Conservation (phyloP, 2,888 invertebrate species). For the Nomada fucata region DNA sequence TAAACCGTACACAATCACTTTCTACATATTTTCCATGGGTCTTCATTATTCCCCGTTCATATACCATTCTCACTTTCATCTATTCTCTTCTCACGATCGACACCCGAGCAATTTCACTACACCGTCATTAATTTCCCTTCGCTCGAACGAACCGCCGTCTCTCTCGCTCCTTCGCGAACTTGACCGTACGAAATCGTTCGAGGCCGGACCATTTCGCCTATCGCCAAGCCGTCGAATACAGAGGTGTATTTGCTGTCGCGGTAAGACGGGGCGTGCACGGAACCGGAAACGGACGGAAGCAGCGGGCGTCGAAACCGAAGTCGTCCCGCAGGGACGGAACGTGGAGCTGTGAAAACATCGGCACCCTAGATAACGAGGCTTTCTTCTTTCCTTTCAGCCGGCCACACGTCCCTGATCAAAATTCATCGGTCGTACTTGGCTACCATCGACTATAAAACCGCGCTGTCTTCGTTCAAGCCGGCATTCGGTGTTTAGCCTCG, state of each 20-base stretch:
- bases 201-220: neutral
- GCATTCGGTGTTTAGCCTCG: slow-evolving; percentile 82
- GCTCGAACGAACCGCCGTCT: neutral
- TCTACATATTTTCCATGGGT: slow-evolving; percentile 33
- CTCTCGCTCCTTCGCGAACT: neutral
- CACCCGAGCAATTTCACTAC: slow-evolving; percentile 39
- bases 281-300: slow-evolving; percentile 28
- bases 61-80: slow-evolving; percentile 51
- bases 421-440: slow-evolving; percentile 78
- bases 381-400: slow-evolving; percentile 79
- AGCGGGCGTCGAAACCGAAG: slow-evolving; percentile 59
- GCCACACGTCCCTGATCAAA: slow-evolving; percentile 81
- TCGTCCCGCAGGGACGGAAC: slow-evolving; percentile 43
- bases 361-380: slow-evolving; percentile 81
- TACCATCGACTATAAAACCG: slow-evolving; percentile 82
- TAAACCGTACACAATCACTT: slow-evolving; percentile 34
- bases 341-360: slow-evolving; percentile 70
- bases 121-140: slow-evolving; percentile 9
- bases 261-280: neutral
- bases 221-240: neutral
- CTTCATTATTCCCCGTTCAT: slow-evolving; percentile 21
- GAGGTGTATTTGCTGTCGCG: neutral
- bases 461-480: slow-evolving; percentile 77
- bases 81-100: slow-evolving; percentile 52
- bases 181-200: too few relatives aligned